Percentiles rank a stretch among this genome's conserved stretches.
phyloP scores from a whole-genome alignment of 2,888 invertebrate species.

The Troides oblongomaculatus region DNA sequence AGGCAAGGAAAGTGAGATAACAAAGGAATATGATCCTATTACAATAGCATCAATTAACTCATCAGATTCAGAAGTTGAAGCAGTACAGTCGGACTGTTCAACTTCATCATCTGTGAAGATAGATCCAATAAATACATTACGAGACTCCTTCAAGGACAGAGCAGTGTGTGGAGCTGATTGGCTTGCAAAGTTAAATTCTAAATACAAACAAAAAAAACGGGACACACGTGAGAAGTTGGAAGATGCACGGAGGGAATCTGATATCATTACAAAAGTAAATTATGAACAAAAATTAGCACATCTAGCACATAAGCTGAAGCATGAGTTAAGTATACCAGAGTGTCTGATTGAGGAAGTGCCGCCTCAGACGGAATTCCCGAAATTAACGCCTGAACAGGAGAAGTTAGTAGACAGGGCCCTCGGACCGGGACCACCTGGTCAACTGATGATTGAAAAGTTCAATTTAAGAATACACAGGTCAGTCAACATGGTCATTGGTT shows the following conservation, averaged over 20 bases:
- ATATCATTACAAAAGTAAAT: slow-evolving; percentile 72
- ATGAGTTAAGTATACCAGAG: slow-evolving; percentile 74
- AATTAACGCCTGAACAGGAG: slow-evolving; percentile 84
- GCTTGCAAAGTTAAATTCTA: slow-evolving; percentile 73
- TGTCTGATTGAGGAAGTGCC: slow-evolving; percentile 69
- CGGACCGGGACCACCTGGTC: slow-evolving; percentile 79
- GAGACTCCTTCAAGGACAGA: slow-evolving; percentile 76
- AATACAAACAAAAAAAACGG: slow-evolving; percentile 65
- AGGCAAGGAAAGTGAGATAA: slow-evolving; percentile 51
- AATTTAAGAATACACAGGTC: slow-evolving; percentile 74
- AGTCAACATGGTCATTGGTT: slow-evolving; percentile 6
- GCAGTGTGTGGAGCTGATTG: slow-evolving; percentile 75
- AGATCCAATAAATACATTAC: slow-evolving; percentile 78
- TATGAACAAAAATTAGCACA: slow-evolving; percentile 66
- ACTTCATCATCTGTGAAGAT: slow-evolving; percentile 62
- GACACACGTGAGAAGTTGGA: slow-evolving; percentile 67
- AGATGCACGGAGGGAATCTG: slow-evolving; percentile 68
- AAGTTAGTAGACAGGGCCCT: slow-evolving; percentile 79
- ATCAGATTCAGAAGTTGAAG: slow-evolving; percentile 70
- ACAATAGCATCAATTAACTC: slow-evolving; percentile 71
- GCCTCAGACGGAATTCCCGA: slow-evolving; percentile 73
- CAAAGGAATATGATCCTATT: slow-evolving; percentile 67
- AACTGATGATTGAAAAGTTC: slow-evolving; percentile 82
- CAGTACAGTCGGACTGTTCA: slow-evolving; percentile 66
- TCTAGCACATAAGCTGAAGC: slow-evolving; percentile 66